Percentiles rank a stretch among this genome's conserved stretches.
These are phyloP conservation scores for Myocastor coypus DNA, from an alignment of 2,113 vertebrate species.

Conservation along the genomic window DNA sequence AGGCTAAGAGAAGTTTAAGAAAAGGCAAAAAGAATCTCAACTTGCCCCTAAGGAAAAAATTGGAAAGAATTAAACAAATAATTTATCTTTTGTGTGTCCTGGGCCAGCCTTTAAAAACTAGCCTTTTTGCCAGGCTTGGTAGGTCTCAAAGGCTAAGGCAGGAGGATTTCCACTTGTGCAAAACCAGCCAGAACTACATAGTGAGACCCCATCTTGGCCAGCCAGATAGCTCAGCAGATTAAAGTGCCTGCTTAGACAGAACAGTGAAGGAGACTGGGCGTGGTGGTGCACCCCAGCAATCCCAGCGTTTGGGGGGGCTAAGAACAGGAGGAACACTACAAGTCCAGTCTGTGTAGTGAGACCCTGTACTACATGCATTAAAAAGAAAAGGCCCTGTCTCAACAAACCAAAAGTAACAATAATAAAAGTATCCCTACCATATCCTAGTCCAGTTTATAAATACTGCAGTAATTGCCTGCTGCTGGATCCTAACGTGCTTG, in stretches of 20 bases:
- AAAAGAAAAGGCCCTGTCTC: neutral
- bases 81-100: neutral
- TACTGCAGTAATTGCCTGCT: neutral
- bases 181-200: too few species aligned
- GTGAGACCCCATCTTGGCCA: too few species aligned
- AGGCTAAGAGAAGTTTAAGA: conserved; percentile 27
- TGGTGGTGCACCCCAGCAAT: too few species aligned
- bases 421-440: neutral
- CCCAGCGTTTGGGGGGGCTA: too few species aligned
- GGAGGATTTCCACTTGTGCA: too few species aligned
- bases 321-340: too few species aligned
- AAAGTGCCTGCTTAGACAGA: too few species aligned
- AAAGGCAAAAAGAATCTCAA: conserved; percentile 3
- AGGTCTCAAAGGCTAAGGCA: neutral
- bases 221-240: too few species aligned
- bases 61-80: neutral
- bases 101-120: conserved; percentile 8
- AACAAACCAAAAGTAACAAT: neutral
- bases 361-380: too few species aligned
- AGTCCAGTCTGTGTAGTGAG: too few species aligned
- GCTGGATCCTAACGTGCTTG: neutral
- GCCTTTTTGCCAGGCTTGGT: neutral
- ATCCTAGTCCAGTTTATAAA: neutral
- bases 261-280: too few species aligned
- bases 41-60: neutral